Evolutionary conservation across 1,140 invertebrate species (phyloP), one percentile per base, ranked within the genome.

Genomic region (Antheraea pernyi): DNA sequence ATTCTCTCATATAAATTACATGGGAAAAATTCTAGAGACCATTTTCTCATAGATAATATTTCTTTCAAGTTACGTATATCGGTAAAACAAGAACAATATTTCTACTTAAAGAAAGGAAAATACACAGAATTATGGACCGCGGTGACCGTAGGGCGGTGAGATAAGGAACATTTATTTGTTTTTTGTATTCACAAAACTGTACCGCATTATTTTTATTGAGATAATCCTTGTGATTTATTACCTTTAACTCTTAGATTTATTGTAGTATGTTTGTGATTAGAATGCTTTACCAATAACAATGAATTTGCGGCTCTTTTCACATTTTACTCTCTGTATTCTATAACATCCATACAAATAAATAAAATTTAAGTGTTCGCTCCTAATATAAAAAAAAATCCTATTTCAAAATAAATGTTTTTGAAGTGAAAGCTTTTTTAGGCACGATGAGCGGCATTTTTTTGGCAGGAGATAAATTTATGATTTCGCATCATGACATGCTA

Each of bases 241-340:
- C 10, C 62, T 64, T 64, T 64, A 64, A 64, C 62, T 64, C 62
- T 39, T 18, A 37, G 62, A 64, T 64, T 64, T 64, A 64, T 64
- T 39, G 13, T 13, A 16, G 30, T 64, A n/a, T 9, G 46, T 48
- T 48, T 30, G 16, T 30, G 59, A 60, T 60, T 60, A 60, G 19
- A 60, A 19, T 30, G 59, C 19, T 60, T 60, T 60, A 60, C 22
- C 59, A 60, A 19, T 60, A 60, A 30, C 16, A 59, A 59, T 16
- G 19, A 59, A 39, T 39, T n/a, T 39, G 5, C 9, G 37, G 9
- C 37, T 6, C 37, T 5, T 6, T 6, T 39, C 37, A 9, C 37
- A 9, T 39, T 39, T 39, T 39, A 39, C 9, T 39, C 5, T n/a
- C n/a, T n/a, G 37, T 6, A 39, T 39, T 39, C 5, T 5, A 39